Percentiles rank a stretch among this genome's conserved stretches.
Conservation (phyloP, 1,140 invertebrate species). For the Polypedilum vanderplanki region DNA sequence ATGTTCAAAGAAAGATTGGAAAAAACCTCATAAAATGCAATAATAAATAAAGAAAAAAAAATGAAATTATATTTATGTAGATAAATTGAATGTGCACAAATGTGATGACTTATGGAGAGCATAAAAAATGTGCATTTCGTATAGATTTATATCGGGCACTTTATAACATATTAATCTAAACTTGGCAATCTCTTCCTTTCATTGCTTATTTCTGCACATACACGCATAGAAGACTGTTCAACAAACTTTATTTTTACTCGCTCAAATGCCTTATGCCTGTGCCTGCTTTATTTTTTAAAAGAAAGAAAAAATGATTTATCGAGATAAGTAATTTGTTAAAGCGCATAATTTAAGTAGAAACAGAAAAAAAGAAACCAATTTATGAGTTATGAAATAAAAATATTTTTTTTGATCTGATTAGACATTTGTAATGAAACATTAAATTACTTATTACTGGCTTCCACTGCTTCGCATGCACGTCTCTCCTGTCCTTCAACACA, state of each 20-base stretch:
- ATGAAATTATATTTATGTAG: conserved; percentile 12
- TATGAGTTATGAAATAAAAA: conserved; percentile 4
- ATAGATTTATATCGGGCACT: neutral
- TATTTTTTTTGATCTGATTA: conserved; percentile 28
- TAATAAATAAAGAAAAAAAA: neutral
- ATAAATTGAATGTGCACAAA: conserved; percentile 20
- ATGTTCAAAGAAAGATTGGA: too few relatives aligned
- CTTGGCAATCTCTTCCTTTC: conserved; percentile 14
- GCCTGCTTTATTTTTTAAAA: neutral
- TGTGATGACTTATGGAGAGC: conserved; percentile 27
- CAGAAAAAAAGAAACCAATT: conserved; percentile 3
- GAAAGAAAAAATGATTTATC: conserved; percentile 24
- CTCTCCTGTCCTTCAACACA: conserved; percentile 8
- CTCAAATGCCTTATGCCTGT: too few relatives aligned
- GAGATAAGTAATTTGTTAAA: conserved; percentile 26
- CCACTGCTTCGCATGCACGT: neutral
- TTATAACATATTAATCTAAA: conserved; percentile 24
- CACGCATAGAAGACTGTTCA: neutral
- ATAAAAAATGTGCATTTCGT: conserved; percentile 24
- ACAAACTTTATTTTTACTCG: too few relatives aligned
- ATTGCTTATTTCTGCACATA: conserved; percentile 12
- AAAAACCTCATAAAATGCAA: too few relatives aligned
- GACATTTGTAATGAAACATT: conserved; percentile 29
- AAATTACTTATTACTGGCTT: conserved; percentile 26
- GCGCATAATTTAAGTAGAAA: conserved; percentile 18